phyloP scores from a whole-genome alignment of 2,888 invertebrate species.

The Panzeria rudis region DNA sequence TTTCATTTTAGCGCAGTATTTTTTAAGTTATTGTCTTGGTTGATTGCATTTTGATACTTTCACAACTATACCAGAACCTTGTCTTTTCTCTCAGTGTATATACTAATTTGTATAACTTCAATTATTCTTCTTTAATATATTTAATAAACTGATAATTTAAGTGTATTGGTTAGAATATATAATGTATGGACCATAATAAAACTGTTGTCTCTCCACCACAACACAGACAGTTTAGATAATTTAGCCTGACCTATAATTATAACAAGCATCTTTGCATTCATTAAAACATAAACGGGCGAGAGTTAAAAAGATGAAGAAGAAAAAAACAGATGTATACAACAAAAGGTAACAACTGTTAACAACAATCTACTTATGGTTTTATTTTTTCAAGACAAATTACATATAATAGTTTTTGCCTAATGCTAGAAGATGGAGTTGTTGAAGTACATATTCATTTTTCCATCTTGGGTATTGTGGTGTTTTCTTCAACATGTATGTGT shows the following conservation, averaged over 20 bases:
- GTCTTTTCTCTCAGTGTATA: too few relatives aligned
- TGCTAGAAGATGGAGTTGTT: background rate
- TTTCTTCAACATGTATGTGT: background rate
- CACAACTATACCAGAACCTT: too few relatives aligned
- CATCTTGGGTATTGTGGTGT: background rate
- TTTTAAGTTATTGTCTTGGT: too few relatives aligned
- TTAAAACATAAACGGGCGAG: constrained; percentile 32
- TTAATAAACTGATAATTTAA: constrained; percentile 17
- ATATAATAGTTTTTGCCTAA: constrained; percentile 37
- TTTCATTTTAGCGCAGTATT: too few relatives aligned
- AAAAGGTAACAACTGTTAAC: constrained; percentile 59
- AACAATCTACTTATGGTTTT: constrained; percentile 49
- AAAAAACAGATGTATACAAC: constrained; percentile 16
- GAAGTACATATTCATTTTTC: background rate
- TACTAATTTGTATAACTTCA: background rate
- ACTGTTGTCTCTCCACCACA: constrained; percentile 16
- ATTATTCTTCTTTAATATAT: background rate
- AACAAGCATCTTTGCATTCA: constrained; percentile 36
- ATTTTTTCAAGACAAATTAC: constrained; percentile 39
- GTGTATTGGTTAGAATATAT: constrained; percentile 5
- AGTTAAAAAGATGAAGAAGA: background rate
- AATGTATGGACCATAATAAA: constrained; percentile 52
- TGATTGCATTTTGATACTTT: too few relatives aligned
- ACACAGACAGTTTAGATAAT: constrained; percentile 40
- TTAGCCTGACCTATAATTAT: constrained; percentile 50